Percentiles rank a stretch among this genome's conserved stretches.
Evolutionary conservation across 2,888 invertebrate species (phyloP).

Genomic region (Archips crataeganus): DNA sequence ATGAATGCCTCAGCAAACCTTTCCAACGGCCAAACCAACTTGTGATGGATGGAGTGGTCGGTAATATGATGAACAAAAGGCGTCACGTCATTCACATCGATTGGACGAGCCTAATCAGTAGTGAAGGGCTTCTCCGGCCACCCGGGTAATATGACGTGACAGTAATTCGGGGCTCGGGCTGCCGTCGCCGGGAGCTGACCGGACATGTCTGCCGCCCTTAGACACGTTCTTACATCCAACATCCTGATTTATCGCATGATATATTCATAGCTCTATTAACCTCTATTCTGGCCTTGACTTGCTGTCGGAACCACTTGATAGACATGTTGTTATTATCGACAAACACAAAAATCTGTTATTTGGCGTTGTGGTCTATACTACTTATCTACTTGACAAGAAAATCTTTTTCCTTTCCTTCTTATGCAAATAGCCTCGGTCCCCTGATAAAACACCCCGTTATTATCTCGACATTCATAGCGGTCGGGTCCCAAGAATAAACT

Average conservation of each 20-base stretch:
- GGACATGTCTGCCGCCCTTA: conserved; percentile 23
- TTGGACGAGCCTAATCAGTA: conserved; percentile 59
- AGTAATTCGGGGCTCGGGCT: conserved; percentile 31
- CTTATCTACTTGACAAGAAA: conserved; percentile 28
- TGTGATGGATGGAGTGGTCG: conserved; percentile 53
- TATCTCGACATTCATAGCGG: conserved; percentile 27
- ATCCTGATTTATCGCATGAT: conserved; percentile 32
- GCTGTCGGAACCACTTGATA: conserved; percentile 26
- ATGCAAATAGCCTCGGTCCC: conserved; percentile 30
- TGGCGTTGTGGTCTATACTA: conserved; percentile 8
- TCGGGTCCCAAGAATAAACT: conserved; percentile 9
- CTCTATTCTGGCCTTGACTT: conserved; percentile 21
- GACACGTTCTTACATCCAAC: conserved; percentile 14
- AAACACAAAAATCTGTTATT: conserved; percentile 33
- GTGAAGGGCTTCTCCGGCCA: conserved; percentile 60
- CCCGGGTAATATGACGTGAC: conserved; percentile 35
- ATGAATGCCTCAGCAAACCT: conserved; percentile 20
- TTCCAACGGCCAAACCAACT: conserved; percentile 36
- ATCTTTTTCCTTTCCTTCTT: conserved; percentile 26
- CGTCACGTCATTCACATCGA: conserved; percentile 58
- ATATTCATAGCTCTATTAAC: conserved; percentile 11
- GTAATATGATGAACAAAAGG: conserved; percentile 57
- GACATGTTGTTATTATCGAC: conserved; percentile 31
- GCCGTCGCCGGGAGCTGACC: conserved; percentile 25
- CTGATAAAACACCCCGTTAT: conserved; percentile 32